Evolutionary conservation across 2,797 vertebrate genomes (phyloP).

Genomic region (Cyprinella venusta): DNA sequence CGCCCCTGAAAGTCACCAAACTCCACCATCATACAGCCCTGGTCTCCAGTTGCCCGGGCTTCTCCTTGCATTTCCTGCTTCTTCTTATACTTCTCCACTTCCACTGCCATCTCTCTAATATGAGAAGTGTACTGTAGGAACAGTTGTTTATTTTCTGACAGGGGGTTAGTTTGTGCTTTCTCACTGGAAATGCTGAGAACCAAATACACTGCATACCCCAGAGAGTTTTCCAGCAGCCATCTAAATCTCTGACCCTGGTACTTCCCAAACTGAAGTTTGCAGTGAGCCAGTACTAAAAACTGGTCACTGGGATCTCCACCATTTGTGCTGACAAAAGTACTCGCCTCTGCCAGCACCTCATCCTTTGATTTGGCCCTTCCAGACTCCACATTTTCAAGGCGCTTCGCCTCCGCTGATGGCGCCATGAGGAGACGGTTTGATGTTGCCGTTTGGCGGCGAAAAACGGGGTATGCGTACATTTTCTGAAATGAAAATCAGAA

Average conservation of each 20-base stretch:
- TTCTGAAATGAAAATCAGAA: slow-evolving; percentile 5
- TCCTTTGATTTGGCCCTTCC: background rate
- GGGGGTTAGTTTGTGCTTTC: background rate
- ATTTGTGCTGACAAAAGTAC: background rate
- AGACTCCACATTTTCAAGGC: background rate
- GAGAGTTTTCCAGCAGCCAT: background rate
- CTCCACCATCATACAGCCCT: slow-evolving; percentile 13
- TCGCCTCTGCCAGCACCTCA: slow-evolving; percentile 18
- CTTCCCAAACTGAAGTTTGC: slow-evolving; percentile 19
- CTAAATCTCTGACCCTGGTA: background rate
- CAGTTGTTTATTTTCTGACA: slow-evolving; percentile 1
- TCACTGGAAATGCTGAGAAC: background rate
- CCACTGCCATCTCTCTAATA: slow-evolving; percentile 1
- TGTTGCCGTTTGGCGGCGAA: background rate
- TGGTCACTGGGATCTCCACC: slow-evolving; percentile 22
- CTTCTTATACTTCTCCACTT: background rate
- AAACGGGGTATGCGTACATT: background rate
- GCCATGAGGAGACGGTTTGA: background rate
- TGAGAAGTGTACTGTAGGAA: slow-evolving; percentile 4
- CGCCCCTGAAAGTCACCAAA: slow-evolving; percentile 13
- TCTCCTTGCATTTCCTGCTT: slow-evolving; percentile 16
- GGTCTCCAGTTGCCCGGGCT: background rate
- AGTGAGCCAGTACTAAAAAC: slow-evolving; percentile 23
- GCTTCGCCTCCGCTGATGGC: background rate
- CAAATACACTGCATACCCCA: background rate